phyloP scores from a whole-genome alignment of 2,113 vertebrate genomes.

The Xyrauchen texanus region DNA sequence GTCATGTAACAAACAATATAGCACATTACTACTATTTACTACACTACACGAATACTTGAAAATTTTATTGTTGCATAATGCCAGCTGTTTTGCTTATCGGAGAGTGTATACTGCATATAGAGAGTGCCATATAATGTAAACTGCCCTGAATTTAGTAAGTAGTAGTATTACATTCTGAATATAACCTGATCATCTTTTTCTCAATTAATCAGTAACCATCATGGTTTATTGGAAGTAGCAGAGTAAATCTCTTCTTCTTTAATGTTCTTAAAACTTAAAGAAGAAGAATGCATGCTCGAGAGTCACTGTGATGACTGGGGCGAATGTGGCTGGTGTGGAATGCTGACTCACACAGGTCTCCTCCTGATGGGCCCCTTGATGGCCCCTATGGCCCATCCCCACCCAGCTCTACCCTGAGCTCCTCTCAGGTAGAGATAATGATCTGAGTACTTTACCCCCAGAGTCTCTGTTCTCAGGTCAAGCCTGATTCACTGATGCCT shows the following conservation, averaged over 20 bases:
- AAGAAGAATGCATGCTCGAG: constrained; percentile 13
- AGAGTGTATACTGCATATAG: too few species aligned
- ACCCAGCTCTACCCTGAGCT: constrained; percentile 31
- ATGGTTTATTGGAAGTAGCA: not conserved
- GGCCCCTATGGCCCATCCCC: constrained; percentile 14
- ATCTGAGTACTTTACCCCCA: constrained; percentile 56
- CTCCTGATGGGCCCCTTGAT: constrained; percentile 17
- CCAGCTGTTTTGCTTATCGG: too few species aligned
- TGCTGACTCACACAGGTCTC: constrained; percentile 44
- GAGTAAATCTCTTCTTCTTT: not conserved
- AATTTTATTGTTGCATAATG: too few species aligned
- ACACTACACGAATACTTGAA: too few species aligned
- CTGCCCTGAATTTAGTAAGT: not conserved
- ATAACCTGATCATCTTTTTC: not conserved
- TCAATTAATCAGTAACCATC: not conserved
- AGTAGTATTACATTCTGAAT: not conserved
- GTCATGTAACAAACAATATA: too few species aligned
- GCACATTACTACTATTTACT: too few species aligned
- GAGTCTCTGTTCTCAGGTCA: constrained; percentile 54
- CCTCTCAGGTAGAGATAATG: constrained; percentile 56
- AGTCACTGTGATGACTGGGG: constrained; percentile 4
- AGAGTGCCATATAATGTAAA: too few species aligned
- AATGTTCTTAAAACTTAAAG: not conserved
- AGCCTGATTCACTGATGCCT: constrained; percentile 43
- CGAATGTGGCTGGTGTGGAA: constrained; percentile 40